Evolutionary conservation across 2,888 invertebrate species (phyloP).

Genomic region (Chrysolina oricalcia): DNA sequence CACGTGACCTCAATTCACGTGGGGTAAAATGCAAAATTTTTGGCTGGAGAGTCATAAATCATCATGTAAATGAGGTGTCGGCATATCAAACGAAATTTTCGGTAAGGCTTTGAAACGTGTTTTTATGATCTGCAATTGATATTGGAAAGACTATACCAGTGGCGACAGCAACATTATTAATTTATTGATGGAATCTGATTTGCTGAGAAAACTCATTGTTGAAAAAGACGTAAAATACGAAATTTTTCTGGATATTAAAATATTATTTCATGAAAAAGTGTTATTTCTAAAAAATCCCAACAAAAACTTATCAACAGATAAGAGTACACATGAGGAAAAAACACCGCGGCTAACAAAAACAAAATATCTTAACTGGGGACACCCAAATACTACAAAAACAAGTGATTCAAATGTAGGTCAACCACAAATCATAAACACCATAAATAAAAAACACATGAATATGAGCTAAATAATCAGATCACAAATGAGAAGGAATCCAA

Average conservation of each 20-base stretch:
- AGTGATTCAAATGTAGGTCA: neutral
- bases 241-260: neutral
- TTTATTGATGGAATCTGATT: too few species aligned
- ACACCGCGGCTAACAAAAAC: neutral
- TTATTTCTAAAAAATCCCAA: neutral
- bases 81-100: too few species aligned
- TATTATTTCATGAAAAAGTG: neutral
- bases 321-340: neutral
- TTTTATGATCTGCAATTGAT: too few species aligned
- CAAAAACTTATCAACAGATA: conserved; percentile 12
- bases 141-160: too few species aligned
- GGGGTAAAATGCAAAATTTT: too few species aligned
- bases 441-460: neutral
- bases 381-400: conserved; percentile 8
- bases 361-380: neutral
- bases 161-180: too few species aligned
- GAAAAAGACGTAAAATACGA: neutral
- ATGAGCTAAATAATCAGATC: too few species aligned
- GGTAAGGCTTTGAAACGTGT: too few species aligned
- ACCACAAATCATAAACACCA: neutral
- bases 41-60: too few species aligned
- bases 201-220: too few species aligned
- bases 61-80: too few species aligned
- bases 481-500: neutral
- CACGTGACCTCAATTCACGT: too few species aligned